Conservation (phyloP, 2,888 invertebrate genomes). For the Rhamnusium bicolor region DNA sequence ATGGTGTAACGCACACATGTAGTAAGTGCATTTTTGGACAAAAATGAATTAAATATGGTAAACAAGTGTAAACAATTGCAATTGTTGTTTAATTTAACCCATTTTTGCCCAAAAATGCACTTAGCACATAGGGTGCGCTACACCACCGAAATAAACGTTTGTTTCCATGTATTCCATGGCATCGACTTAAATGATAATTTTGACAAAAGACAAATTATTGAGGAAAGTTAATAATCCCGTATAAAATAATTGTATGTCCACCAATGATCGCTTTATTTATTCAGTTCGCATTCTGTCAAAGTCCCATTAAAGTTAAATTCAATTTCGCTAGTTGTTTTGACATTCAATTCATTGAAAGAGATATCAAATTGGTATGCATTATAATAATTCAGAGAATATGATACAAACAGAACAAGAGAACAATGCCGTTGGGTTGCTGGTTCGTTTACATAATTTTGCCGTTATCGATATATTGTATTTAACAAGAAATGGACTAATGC, state of each 20-base stretch:
- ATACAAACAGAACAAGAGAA: not conserved
- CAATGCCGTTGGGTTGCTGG: not conserved
- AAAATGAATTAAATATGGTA: no score
- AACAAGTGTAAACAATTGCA: no score
- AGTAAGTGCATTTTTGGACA: no score
- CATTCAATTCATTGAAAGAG: not conserved
- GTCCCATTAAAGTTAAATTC: constrained; percentile 5
- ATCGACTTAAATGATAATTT: no score
- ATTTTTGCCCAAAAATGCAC: no score
- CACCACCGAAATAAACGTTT: no score
- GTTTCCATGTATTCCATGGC: no score
- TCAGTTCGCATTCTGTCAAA: not conserved
- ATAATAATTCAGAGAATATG: not conserved
- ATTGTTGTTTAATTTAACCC: no score
- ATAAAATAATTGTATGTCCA: not conserved
- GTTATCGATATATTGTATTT: not conserved
- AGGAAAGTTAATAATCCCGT: not conserved
- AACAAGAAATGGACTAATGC: not conserved
- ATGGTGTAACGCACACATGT: no score
- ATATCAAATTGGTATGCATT: not conserved
- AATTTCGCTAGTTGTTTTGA: constrained; percentile 14
- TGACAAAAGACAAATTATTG: no score
- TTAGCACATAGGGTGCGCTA: no score
- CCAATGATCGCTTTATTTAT: not conserved
- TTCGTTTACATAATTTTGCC: not conserved